A percentile compares a stretch with the other conserved stretches of the same genome.
phyloP scores from a whole-genome alignment of 2,797 vertebrate species.

The Sebastes vulpes region DNA sequence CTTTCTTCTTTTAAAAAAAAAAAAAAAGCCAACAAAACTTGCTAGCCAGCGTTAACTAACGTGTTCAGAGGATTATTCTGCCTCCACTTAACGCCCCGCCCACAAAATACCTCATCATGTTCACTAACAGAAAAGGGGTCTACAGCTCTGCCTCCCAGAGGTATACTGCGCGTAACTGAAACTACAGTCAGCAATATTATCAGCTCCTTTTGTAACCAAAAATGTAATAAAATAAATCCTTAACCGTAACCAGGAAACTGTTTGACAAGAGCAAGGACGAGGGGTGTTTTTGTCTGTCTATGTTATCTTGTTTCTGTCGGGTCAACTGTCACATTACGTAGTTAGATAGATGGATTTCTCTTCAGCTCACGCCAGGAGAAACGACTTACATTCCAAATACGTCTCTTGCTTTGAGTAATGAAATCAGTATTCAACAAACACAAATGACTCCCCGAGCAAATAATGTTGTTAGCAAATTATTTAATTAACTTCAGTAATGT shows the following conservation, averaged over 20 bases:
- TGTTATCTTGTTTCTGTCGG: neutral
- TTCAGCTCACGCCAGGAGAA: neutral
- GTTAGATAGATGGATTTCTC: neutral
- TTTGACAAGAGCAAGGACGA: neutral
- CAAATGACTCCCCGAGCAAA: conserved; percentile 9
- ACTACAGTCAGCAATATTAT: neutral
- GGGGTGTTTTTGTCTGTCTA: neutral
- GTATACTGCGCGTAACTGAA: neutral
- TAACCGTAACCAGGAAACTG: neutral
- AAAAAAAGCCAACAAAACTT: too few species aligned
- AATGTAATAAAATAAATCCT: neutral
- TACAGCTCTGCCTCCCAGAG: neutral
- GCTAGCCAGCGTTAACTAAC: too few species aligned
- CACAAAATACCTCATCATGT: too few species aligned
- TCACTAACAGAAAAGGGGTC: too few species aligned
- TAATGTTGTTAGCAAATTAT: neutral
- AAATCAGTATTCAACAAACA: conserved; percentile 7
- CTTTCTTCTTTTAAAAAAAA: too few species aligned
- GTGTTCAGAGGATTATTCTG: too few species aligned
- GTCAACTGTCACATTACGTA: neutral
- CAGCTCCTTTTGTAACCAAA: neutral
- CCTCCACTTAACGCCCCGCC: too few species aligned
- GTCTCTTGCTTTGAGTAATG: neutral
- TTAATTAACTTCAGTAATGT: neutral
- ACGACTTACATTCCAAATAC: neutral